Conservation (phyloP, 92 coral and sea anemone genomes). For the Parazoanthus swiftii region DNA sequence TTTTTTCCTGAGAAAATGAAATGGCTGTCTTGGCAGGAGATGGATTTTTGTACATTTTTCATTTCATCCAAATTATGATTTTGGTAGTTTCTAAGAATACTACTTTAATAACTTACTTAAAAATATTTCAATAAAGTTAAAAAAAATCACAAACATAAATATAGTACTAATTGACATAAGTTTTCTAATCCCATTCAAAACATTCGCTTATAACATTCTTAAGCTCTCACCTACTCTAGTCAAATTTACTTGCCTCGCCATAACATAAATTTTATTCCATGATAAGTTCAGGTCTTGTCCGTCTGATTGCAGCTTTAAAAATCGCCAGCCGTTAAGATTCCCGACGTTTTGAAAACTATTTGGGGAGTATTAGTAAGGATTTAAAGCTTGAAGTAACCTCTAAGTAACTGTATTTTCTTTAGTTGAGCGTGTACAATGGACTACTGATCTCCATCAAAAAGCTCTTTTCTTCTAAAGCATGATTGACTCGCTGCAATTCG, state of each 20-base stretch:
- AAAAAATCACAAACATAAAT: background rate
- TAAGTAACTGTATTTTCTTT: background rate
- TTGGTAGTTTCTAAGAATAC: background rate
- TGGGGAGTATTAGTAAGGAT: background rate
- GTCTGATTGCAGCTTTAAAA: background rate
- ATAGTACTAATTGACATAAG: background rate
- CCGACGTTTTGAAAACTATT: too few relatives aligned
- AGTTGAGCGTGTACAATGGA: background rate
- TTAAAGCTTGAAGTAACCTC: background rate
- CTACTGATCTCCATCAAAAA: background rate
- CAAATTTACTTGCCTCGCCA: background rate
- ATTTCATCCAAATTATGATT: background rate
- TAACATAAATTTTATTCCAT: too few relatives aligned
- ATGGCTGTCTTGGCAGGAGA: background rate
- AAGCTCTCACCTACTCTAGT: background rate
- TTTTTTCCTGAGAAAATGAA: background rate
- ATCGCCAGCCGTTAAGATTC: background rate
- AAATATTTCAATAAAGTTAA: too few relatives aligned
- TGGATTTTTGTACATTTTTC: too few relatives aligned
- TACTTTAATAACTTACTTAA: too few relatives aligned
- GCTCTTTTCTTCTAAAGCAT: too few relatives aligned
- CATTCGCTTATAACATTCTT: background rate
- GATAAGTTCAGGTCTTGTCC: too few relatives aligned
- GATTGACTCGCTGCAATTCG: background rate
- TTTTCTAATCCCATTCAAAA: too few relatives aligned